These are phyloP conservation scores for Leptinotarsa undecemlineata DNA, from an alignment of 1,140 invertebrate genomes.

Conservation along the genomic window DNA sequence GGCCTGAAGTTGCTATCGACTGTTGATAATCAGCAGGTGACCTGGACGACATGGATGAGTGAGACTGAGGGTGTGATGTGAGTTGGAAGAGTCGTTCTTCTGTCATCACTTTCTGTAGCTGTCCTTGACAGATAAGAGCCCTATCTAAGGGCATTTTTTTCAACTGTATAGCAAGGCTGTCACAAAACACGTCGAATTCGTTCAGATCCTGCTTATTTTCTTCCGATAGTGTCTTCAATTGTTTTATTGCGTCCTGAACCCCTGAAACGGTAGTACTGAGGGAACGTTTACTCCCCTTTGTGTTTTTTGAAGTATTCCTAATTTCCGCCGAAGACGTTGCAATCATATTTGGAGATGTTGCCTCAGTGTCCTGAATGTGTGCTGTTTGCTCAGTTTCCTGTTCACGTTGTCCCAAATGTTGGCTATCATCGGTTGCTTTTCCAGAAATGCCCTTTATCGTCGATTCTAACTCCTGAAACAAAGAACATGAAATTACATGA, in stretches of 20 bases:
- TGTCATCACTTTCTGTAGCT: slow-evolving; percentile 21
- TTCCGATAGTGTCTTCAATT: slow-evolving; percentile 8
- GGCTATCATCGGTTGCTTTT: slow-evolving; percentile 13
- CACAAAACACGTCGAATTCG: slow-evolving; percentile 26
- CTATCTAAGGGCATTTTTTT: slow-evolving; percentile 23
- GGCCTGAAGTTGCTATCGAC: slow-evolving; percentile 10
- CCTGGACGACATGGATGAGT: slow-evolving; percentile 13
- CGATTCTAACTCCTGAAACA: slow-evolving; percentile 21
- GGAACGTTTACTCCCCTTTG: slow-evolving; percentile 21
- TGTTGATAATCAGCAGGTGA: slow-evolving; percentile 15
- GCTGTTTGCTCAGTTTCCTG: slow-evolving; percentile 24
- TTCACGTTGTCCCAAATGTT: slow-evolving; percentile 8
- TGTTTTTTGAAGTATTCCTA: too few species aligned
- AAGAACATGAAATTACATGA: slow-evolving; percentile 20
- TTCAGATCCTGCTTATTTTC: slow-evolving; percentile 10
- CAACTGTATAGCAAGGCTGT: slow-evolving; percentile 27
- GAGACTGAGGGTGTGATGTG: slow-evolving; percentile 7
- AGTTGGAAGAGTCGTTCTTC: slow-evolving; percentile 25
- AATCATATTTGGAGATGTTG: slow-evolving; percentile 26
- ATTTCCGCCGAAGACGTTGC: slow-evolving; percentile 7
- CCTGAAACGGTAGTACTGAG: slow-evolving; percentile 11
- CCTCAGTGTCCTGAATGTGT: slow-evolving; percentile 24
- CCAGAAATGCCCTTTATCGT: slow-evolving; percentile 21
- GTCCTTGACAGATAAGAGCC: slow-evolving; percentile 27
- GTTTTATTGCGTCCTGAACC: slow-evolving; percentile 23